A percentile compares a stretch with the other conserved stretches of the same genome.
Conservation (phyloP, 2,888 invertebrate genomes). For the Polydrusus tereticollis region DNA sequence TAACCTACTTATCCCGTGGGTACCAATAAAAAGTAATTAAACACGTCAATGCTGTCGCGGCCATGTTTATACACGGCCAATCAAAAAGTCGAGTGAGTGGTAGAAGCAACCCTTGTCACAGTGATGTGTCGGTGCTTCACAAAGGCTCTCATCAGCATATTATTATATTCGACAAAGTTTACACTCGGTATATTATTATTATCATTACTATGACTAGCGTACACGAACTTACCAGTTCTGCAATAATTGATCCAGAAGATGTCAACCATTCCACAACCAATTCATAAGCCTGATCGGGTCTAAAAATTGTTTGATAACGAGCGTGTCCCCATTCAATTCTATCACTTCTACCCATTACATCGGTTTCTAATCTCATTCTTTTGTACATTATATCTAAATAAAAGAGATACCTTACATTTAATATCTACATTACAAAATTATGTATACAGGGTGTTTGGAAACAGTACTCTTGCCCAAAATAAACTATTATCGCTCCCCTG, state of each 20-base stretch:
- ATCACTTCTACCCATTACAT: conserved; percentile 86
- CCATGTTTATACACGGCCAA: no score
- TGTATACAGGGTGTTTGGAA: no score
- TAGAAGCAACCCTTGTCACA: no score
- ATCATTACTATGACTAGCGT: neutral
- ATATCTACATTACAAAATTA: no score
- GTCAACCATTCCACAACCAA: conserved; percentile 97
- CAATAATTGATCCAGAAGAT: conserved; percentile 94
- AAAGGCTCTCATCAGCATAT: no score
- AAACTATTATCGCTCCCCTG: no score
- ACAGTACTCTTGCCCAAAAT: no score
- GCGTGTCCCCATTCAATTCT: conserved; percentile 96
- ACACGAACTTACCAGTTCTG: conserved; percentile 79
- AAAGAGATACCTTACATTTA: conserved; percentile 23
- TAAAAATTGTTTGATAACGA: conserved; percentile 89
- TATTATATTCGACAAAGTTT: neutral
- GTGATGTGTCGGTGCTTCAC: no score
- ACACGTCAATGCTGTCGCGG: no score
- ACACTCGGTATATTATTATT: neutral
- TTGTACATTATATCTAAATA: conserved; percentile 76
- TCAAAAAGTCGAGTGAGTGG: no score
- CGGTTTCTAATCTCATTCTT: conserved; percentile 89
- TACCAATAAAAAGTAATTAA: no score
- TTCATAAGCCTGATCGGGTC: conserved; percentile 93
- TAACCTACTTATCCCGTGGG: no score